Evolutionary conservation across 2,113 vertebrate species (phyloP).

Genomic region (Otocyon megalotis): DNA sequence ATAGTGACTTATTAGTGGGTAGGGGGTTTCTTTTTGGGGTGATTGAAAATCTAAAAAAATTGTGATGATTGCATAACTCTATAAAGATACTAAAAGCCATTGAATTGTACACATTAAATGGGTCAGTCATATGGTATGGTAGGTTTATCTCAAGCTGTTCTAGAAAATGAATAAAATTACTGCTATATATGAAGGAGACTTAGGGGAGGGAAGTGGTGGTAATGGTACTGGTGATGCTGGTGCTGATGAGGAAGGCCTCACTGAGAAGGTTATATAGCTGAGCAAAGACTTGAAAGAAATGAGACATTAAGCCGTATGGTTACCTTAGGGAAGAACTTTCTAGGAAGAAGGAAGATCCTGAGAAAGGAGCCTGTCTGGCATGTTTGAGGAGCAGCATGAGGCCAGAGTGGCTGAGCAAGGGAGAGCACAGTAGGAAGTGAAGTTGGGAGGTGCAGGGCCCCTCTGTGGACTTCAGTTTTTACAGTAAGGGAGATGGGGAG

Average conservation of each 20-base stretch:
- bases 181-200: conserved; percentile 5
- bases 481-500: background rate
- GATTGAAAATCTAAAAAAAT: conserved; percentile 8
- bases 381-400: background rate
- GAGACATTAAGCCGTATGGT: background rate
- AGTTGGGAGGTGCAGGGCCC: background rate
- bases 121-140: background rate
- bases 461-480: background rate
- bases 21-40: background rate
- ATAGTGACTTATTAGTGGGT: background rate
- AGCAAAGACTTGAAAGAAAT: background rate
- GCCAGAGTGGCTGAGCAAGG: background rate
- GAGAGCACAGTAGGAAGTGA: background rate
- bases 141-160: background rate
- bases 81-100: background rate
- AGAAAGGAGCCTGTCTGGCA: background rate
- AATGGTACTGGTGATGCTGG: background rate
- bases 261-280: conserved; percentile 9
- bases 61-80: background rate
- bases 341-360: background rate
- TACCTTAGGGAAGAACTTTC: background rate
- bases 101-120: background rate
- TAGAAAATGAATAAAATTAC: conserved; percentile 14
- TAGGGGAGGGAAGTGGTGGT: background rate
- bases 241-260: background rate